Base-by-base conservation (phyloP, 2,888 invertebrate genomes). In the Lasioglossum lativentre region DNA sequence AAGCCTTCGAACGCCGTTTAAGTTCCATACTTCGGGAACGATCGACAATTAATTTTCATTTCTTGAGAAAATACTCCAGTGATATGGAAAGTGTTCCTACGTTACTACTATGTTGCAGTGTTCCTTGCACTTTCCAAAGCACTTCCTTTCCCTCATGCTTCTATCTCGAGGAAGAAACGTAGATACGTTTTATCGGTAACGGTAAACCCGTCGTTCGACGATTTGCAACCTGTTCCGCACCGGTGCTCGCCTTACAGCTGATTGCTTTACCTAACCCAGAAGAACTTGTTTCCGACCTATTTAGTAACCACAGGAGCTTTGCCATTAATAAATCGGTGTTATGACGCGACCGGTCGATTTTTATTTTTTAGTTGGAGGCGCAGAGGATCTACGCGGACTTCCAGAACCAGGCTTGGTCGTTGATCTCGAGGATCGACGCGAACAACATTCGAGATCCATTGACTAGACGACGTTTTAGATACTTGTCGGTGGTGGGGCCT, bases 351-450 rank as follows among this genome's bases (percentile, higher is more conserved):
- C 27, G 12, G 30, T 3, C 14, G 16, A 23, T 52, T 10, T 74
- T 34, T 74, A 27, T 12, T n/a, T 40, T 96, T 19, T 95, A 98
- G 98, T 94, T 98, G 88, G 97, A 97, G 87, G 97, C 98, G 0
- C 98, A 98, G 92, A 97, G 98, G 89, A 95, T 97, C 14, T 98
- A 98, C 95, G 97, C 98, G 0, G 97, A 98, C 42, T 98, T 97
- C 95, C 98, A 98, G 94, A 97, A 98, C 72, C 97, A 97, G 23
- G 96, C 98, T 0, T 98, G 97, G 96, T 97, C 97, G 82, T 96
- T 98, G 23, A 97, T 98, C 0, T 97, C 97, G 88, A 96, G 96
- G 89, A 96, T 98, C 30, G 97, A 97, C 6, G 95, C 96, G 74
- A 96, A 96, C 47, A 96, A 96, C 2, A 96, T 98, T 83, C 96